Evolutionary conservation across 1,140 invertebrate species (phyloP), one percentile per base, ranked within the genome.

Genomic region (Drosophila serrata): DNA sequence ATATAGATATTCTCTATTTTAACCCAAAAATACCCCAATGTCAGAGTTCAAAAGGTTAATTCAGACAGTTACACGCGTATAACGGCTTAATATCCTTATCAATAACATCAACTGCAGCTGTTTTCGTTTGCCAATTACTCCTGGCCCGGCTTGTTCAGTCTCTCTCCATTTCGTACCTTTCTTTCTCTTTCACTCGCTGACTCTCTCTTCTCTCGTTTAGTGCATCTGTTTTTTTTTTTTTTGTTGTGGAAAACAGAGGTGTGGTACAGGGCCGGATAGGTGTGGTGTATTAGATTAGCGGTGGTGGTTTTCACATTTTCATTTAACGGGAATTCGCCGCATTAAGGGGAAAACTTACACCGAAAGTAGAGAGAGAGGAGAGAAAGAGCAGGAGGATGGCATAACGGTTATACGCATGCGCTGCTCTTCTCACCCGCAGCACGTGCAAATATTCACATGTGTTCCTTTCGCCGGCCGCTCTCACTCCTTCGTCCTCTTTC

Each of bases 401-500:
- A 27, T 53, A 48, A 55, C 31, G 60, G 19, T 35, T 15, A 13
- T 27, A 45, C 53, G 74, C 62, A 29, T 67, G 74, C 74, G 74
- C 40, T n/a, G 17, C 40, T 51, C 33, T 1, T 33, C 45, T 74
- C 45, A 46, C 31, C 33, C 35, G 39, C 46, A 65, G 72, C 74
- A 77, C 74, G 74, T 77, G 74, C 73, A 68, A 77, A 40, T 62
- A 70, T 78, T 70, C 75, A 57, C 75, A 78, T 78, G 75, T 77
- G 53, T 67, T 76, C 31, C 59, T 53, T 37, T 76, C 40, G 53
- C 60, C 74, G 72, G 55, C 72, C 45, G 33, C 67, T 74, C 55
- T 72, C 67, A 37, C n/a, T 39, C 33, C 46, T 27, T 45, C 37
- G 22, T 40, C 31, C 19, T n/a, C 37, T 7, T 24, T 29, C 7